Conservation (phyloP, 1,140 invertebrate species). For the Bemisia tabaci region DNA sequence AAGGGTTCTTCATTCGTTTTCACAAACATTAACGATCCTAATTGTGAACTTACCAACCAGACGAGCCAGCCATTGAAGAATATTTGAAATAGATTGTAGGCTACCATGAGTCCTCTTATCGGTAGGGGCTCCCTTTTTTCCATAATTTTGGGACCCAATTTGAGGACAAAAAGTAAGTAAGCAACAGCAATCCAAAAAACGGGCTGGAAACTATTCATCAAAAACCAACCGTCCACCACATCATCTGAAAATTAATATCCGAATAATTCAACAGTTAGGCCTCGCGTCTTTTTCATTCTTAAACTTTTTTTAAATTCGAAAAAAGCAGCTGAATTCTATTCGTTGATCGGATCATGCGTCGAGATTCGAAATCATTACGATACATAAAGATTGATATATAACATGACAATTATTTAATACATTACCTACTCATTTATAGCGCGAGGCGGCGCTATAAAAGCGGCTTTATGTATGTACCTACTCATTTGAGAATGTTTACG, state of each 20-base stretch:
- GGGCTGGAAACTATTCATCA: constrained; percentile 44
- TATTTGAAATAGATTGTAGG: constrained; percentile 45
- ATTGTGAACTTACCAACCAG: too few relatives aligned
- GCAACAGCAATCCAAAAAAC: constrained; percentile 35
- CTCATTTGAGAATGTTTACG: too few relatives aligned
- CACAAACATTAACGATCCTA: too few relatives aligned
- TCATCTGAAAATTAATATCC: constrained; percentile 2
- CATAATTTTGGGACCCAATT: constrained; percentile 40
- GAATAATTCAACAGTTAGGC: too few relatives aligned
- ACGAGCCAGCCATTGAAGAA: constrained; percentile 45
- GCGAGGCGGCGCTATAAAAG: too few relatives aligned
- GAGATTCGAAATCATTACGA: too few relatives aligned
- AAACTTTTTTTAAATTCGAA: not conserved
- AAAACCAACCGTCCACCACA: constrained; percentile 40
- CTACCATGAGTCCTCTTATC: constrained; percentile 36
- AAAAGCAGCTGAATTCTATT: not conserved
- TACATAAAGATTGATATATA: too few relatives aligned
- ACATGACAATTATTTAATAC: too few relatives aligned
- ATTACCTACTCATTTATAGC: too few relatives aligned
- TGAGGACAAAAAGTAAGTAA: constrained; percentile 35
- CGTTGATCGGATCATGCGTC: not conserved
- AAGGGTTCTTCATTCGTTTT: too few relatives aligned
- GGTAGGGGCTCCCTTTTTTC: constrained; percentile 39
- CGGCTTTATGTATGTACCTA: too few relatives aligned
- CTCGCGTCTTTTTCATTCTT: too few relatives aligned